Evolutionary conservation across 2,888 invertebrate species (phyloP), one percentile per base, ranked within the genome.

Genomic region (Habroteleia sp.): DNA sequence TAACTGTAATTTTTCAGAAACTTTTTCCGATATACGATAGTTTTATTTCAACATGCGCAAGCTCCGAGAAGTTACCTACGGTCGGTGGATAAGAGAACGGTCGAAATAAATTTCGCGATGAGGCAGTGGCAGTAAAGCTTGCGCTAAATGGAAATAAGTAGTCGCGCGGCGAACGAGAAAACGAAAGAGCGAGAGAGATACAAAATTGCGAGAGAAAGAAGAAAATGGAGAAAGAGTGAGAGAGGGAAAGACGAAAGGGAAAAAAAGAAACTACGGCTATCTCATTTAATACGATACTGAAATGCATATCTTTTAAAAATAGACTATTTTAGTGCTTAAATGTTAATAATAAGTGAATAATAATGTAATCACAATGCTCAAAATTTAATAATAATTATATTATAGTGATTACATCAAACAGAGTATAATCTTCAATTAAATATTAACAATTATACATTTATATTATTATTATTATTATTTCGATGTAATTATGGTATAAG

Each of bases 91-190:
- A 75, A 75, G n/a, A n/a, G 63, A 71, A 75, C 60, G 71, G 71
- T 71, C 75, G 75, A 75, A 75, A 75, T 75, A 75, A 75, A 75
- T 75, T 75, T 71, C 48, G 60, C 71, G 71, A 75, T 60, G 75
- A 75, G 71, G 75, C 69, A 60, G 65, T 39, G 65, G 69, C 65
- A 65, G 74, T 75, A 74, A 74, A 74, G 74, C 62, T 62, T 48
- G 56, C 62, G 63, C 68, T 74, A 74, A 74, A 68, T 69, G 58
- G 74, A 58, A 58, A 65, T 63, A 65, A 71, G 65, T 58, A 74
- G 58, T 39, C 58, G 39, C 37, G 10, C 39, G 41, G 58, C 27
- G 16, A 46, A 42, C 39, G 66, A 50, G 33, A 48, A 25, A 48
- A 27, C 60, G 48, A 48, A 14, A 29, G 25, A 42, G 17, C 1